Conservation (phyloP, 2,113 vertebrate genomes). For the Rhegmatorhina hoffmannsi region DNA sequence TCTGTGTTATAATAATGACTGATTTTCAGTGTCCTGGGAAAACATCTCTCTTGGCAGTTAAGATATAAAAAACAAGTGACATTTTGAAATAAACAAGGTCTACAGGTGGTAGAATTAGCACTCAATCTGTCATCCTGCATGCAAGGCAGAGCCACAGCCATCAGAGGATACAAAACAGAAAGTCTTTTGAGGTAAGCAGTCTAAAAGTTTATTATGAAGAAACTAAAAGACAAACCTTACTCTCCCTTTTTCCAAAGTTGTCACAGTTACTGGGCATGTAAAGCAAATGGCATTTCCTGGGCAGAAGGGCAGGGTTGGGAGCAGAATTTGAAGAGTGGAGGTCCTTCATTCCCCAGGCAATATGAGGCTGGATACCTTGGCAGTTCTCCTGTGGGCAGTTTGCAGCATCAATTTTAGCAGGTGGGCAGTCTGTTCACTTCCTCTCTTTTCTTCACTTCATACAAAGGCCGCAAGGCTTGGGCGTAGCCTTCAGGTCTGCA, state of each 20-base stretch:
- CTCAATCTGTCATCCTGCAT: slow-evolving; percentile 49
- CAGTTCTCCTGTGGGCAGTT: background rate
- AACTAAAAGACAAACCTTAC: background rate
- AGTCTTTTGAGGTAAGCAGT: background rate
- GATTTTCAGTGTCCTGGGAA: slow-evolving; percentile 35
- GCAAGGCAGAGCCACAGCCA: background rate
- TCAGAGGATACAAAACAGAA: background rate
- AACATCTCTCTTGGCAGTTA: slow-evolving; percentile 25
- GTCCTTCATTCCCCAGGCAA: background rate
- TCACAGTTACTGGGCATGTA: accelerated
- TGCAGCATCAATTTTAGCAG: background rate
- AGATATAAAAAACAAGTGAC: slow-evolving; percentile 40
- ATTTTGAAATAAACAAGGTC: slow-evolving; percentile 61
- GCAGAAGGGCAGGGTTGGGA: background rate
- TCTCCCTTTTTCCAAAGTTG: background rate
- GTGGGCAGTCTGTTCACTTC: background rate
- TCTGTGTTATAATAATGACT: slow-evolving; percentile 31
- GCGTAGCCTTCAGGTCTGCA: background rate
- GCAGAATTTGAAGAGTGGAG: background rate
- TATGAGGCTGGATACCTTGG: background rate
- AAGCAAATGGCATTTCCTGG: background rate
- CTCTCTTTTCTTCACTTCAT: background rate
- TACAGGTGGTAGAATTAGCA: slow-evolving; percentile 66
- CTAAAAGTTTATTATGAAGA: background rate
- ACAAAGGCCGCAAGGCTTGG: background rate